These are phyloP conservation scores for Acronicta psi DNA, from an alignment of 2,888 invertebrate species.

Conservation along the genomic window DNA sequence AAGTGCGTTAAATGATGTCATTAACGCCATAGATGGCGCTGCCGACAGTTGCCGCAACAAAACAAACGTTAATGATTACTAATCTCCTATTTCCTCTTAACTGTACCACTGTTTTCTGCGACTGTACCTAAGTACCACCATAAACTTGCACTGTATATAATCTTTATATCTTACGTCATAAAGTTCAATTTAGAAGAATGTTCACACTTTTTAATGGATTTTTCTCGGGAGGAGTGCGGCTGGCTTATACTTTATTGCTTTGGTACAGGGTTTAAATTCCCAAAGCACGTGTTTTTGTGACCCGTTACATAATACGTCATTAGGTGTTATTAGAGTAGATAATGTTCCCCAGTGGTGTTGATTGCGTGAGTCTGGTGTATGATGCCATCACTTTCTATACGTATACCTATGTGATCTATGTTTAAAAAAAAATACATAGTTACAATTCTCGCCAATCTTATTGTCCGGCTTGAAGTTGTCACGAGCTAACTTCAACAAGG, in stretches of 20 bases:
- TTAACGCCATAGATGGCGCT: conserved; percentile 44
- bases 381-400: conserved; percentile 38
- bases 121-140: conserved; percentile 4
- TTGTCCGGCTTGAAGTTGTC: too few species aligned
- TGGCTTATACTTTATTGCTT: neutral
- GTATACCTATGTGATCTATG: too few species aligned
- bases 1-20: conserved; percentile 13
- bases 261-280: conserved; percentile 8
- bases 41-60: conserved; percentile 39
- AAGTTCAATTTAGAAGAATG: conserved; percentile 2
- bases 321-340: conserved; percentile 36
- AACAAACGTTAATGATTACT: conserved; percentile 50
- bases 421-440: too few species aligned
- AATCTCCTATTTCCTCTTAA: conserved; percentile 54
- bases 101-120: conserved; percentile 41
- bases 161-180: neutral
- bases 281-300: neutral
- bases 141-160: neutral
- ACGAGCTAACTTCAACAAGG: too few species aligned
- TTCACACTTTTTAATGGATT: neutral
- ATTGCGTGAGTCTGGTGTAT: conserved; percentile 22
- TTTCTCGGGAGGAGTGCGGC: conserved; percentile 2
- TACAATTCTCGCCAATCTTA: too few species aligned
- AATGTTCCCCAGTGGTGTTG: conserved; percentile 33
- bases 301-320: conserved; percentile 24